Conservation (phyloP, 2,797 vertebrate species). For the Zenarchopterus dispar region DNA sequence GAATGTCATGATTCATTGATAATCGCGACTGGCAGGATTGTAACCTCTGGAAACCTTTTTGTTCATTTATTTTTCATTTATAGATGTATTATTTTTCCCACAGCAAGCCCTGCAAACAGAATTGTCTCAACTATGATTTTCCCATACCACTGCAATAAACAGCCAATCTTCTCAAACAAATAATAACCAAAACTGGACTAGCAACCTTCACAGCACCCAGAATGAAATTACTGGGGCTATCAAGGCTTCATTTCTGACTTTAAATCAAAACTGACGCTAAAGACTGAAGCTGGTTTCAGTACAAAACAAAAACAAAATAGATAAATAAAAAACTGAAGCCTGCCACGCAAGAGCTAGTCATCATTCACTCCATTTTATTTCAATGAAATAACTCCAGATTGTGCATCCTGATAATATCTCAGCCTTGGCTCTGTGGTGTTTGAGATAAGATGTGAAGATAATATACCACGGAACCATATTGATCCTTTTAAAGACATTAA, state of each 20-base stretch:
- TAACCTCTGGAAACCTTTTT: constrained; percentile 54
- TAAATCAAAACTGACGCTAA: constrained; percentile 15
- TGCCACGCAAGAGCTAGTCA: constrained; percentile 27
- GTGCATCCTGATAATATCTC: constrained; percentile 29
- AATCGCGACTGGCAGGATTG: constrained; percentile 5
- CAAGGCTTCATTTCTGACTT: constrained; percentile 15
- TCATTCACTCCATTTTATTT: neutral
- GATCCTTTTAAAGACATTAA: constrained; percentile 35
- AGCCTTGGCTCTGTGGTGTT: constrained; percentile 40
- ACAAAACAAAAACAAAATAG: neutral
- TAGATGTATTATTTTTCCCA: constrained; percentile 25
- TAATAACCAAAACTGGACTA: constrained; percentile 33
- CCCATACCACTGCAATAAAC: constrained; percentile 37
- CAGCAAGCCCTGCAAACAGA: constrained; percentile 37
- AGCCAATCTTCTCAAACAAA: constrained; percentile 37
- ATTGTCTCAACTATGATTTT: constrained; percentile 11
- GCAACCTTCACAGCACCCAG: constrained; percentile 12
- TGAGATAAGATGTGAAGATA: constrained; percentile 49
- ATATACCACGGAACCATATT: constrained; percentile 26
- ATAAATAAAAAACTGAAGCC: constrained; percentile 21
- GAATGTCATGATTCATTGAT: constrained; percentile 61
- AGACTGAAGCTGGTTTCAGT: constrained; percentile 25
- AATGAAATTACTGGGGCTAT: constrained; percentile 23
- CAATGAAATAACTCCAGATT: no score
- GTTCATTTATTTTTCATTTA: no score